A percentile compares a stretch with the other conserved stretches of the same genome.
Conservation (phyloP, 2,113 vertebrate species). For the Cryptomyrus ogoouensis region DNA sequence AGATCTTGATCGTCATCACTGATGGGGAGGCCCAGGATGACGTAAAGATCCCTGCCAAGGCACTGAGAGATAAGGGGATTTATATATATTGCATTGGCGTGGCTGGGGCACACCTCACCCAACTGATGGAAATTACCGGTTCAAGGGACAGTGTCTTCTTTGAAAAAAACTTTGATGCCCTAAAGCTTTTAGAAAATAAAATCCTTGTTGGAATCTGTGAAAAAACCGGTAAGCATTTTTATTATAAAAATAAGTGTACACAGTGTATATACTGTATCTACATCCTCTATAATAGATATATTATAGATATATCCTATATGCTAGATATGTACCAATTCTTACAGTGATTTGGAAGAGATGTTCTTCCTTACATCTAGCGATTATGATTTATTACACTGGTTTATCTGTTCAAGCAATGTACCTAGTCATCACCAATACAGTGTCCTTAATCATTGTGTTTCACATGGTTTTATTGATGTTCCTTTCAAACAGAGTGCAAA, state of each 20-base stretch:
- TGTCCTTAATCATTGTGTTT: not conserved
- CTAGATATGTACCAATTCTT: not conserved
- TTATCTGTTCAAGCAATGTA: not conserved
- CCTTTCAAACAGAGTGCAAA: conserved; percentile 43
- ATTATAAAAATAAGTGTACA: not conserved
- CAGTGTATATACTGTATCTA: not conserved
- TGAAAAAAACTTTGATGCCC: conserved; percentile 58
- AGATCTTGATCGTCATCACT: conserved; percentile 71
- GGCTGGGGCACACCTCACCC: conserved; percentile 49
- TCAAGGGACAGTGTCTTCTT: conserved; percentile 49
- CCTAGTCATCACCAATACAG: not conserved
- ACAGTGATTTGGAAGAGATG: not conserved
- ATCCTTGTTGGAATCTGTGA: conserved; percentile 65
- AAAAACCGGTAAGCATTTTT: conserved; percentile 52
- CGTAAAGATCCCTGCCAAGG: conserved; percentile 52
- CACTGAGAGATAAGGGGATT: conserved; percentile 61
- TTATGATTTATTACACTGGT: not conserved
- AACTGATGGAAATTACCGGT: conserved; percentile 69
- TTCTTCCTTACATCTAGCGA: not conserved
- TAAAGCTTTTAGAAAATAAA: conserved; percentile 60
- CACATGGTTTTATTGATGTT: not conserved
- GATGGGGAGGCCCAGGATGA: conserved; percentile 66
- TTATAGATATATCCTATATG: not conserved
- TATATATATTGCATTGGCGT: conserved; percentile 69
- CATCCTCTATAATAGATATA: not conserved